Conservation (phyloP, 2,888 invertebrate genomes). For the Macroteleia sp. region DNA sequence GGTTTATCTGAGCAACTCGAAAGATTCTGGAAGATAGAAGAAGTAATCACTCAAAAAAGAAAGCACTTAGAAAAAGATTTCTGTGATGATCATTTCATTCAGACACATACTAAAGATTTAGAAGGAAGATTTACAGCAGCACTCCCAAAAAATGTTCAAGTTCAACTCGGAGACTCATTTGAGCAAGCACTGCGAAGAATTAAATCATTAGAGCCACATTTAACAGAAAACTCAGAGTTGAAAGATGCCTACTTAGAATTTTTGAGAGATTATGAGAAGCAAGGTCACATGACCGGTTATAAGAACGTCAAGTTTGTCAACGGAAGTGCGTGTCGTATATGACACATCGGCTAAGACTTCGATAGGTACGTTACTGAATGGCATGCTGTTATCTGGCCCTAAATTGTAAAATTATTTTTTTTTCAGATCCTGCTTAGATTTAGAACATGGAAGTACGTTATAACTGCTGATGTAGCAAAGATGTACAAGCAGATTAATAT, state of each 20-base stretch:
- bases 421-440: too few relatives aligned
- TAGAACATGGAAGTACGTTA: neutral
- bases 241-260: conserved; percentile 44
- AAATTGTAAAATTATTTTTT: too few relatives aligned
- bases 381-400: too few relatives aligned
- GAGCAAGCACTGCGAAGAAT: conserved; percentile 38
- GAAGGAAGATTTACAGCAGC: conserved; percentile 20
- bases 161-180: conserved; percentile 42
- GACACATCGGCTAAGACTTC: too few relatives aligned
- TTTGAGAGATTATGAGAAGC: conserved; percentile 39
- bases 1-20: neutral
- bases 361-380: too few relatives aligned
- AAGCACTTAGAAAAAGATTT: neutral
- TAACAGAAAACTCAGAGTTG: conserved; percentile 16
- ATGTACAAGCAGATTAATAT: neutral
- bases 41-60: neutral
- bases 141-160: conserved; percentile 24
- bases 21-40: conserved; percentile 21
- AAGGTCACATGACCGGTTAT: conserved; percentile 44
- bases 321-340: too few relatives aligned
- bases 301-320: too few relatives aligned
- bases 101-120: conserved; percentile 1
- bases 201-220: conserved; percentile 30
- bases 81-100: conserved; percentile 42
- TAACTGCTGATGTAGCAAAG: neutral